phyloP scores from a whole-genome alignment of 2,113 vertebrate genomes.

The Crotalus viridis region DNA sequence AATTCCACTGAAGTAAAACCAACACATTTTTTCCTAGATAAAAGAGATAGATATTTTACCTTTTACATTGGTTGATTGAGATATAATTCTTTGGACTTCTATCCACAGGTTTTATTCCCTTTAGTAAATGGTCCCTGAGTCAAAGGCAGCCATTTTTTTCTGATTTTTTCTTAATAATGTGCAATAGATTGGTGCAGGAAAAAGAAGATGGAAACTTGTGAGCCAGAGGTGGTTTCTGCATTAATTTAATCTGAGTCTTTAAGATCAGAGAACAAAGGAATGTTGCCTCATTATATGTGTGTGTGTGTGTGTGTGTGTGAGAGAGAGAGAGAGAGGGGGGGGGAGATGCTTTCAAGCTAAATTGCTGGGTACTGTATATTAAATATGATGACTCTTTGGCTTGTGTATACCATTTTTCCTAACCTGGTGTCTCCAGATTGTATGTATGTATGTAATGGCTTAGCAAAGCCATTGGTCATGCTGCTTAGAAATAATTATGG shows the following conservation, averaged over 20 bases:
- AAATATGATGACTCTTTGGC: neutral
- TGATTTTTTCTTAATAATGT: neutral
- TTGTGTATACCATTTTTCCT: neutral
- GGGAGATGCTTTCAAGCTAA: neutral
- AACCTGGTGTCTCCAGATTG: neutral
- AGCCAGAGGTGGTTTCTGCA: neutral
- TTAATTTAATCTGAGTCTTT: neutral
- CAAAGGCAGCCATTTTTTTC: neutral
- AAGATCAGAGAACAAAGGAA: neutral
- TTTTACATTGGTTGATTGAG: neutral
- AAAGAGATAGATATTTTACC: neutral
- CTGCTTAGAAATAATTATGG: neutral
- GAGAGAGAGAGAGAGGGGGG: neutral
- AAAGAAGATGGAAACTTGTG: neutral
- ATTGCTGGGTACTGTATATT: neutral
- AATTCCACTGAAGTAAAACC: neutral
- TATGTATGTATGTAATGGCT: neutral
- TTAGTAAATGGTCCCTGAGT: too few species aligned
- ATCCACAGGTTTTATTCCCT: neutral
- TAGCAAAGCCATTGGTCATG: neutral
- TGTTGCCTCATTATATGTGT: neutral
- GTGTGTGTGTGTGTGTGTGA: too few species aligned
- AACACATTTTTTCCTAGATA: neutral
- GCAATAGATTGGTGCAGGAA: neutral
- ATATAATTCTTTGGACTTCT: neutral